These are phyloP conservation scores for Iselma pallidipennis DNA, from an alignment of 2,888 invertebrate species.

Conservation along the genomic window DNA sequence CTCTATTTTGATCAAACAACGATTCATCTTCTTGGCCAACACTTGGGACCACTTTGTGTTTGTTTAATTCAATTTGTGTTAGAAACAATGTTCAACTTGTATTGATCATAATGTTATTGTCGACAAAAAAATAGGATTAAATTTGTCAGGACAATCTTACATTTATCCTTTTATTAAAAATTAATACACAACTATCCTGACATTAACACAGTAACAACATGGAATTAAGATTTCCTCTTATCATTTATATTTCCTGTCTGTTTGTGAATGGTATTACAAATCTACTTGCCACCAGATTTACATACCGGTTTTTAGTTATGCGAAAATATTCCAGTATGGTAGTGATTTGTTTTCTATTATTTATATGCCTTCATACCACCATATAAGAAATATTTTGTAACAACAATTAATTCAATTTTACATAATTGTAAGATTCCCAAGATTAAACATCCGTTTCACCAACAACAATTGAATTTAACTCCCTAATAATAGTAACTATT, in stretches of 20 bases:
- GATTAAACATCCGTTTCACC: too few relatives aligned
- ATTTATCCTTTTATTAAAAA: slow-evolving; percentile 20
- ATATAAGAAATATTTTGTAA: too few relatives aligned
- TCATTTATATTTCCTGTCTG: slow-evolving; percentile 40
- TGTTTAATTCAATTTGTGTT: slow-evolving; percentile 1
- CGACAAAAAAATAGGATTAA: not conserved
- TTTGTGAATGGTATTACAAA: slow-evolving; percentile 38
- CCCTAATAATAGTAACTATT: too few relatives aligned
- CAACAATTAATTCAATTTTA: too few relatives aligned
- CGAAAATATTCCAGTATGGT: slow-evolving; percentile 35
- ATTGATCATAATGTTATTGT: not conserved
- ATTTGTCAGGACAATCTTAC: not conserved
- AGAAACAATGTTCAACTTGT: too few relatives aligned
- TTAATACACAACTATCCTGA: slow-evolving; percentile 29
- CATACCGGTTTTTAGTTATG: slow-evolving; percentile 38
- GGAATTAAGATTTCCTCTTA: slow-evolving; percentile 45
- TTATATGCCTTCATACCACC: not conserved
- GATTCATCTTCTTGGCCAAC: not conserved
- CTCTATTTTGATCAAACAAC: slow-evolving; percentile 27
- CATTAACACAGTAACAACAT: slow-evolving; percentile 38
- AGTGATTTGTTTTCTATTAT: not conserved
- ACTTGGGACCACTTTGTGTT: not conserved
- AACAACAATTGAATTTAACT: too few relatives aligned
- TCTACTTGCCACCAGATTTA: slow-evolving; percentile 37
- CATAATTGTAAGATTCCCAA: too few relatives aligned